Evolutionary conservation across 2,797 vertebrate genomes (phyloP).

Genomic region (Myotis daubentonii): DNA sequence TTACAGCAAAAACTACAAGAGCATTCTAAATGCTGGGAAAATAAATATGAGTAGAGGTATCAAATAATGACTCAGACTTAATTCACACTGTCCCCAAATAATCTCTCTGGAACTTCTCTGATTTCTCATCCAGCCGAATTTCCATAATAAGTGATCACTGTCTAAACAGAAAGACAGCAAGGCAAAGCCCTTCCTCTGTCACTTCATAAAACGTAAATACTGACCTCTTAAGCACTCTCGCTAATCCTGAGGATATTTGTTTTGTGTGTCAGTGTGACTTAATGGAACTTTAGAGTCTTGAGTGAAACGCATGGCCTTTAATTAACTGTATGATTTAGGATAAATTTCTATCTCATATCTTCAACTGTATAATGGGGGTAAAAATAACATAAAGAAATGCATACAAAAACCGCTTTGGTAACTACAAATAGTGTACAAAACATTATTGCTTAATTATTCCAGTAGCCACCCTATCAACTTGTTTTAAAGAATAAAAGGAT

Average conservation of each 20-base stretch:
- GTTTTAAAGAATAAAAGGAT: conserved; percentile 25
- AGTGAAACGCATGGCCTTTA: conserved; percentile 8
- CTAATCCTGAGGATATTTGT: conserved; percentile 53
- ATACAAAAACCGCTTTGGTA: background rate
- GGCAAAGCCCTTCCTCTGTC: conserved; percentile 39
- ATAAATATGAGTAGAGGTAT: background rate
- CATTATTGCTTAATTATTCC: conserved; percentile 1
- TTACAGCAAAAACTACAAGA: background rate
- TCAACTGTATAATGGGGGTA: background rate
- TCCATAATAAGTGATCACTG: conserved; percentile 42
- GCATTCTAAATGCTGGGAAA: conserved; percentile 17
- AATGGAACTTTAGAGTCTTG: conserved; percentile 37
- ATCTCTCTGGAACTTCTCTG: background rate
- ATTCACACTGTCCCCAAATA: background rate
- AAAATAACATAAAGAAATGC: conserved; percentile 9
- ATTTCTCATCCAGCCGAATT: conserved; percentile 18
- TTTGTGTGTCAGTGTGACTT: conserved; percentile 24
- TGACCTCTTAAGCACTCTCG: conserved; percentile 1
- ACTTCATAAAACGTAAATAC: conserved; percentile 54
- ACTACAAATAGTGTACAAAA: background rate
- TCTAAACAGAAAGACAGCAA: conserved; percentile 60
- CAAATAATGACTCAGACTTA: conserved; percentile 42
- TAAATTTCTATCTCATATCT: conserved; percentile 42
- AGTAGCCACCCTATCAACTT: background rate
- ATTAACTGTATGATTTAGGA: conserved; percentile 40